Evolutionary conservation across 2,888 invertebrate genomes (phyloP).

Genomic region (Drosophila koepferae): DNA sequence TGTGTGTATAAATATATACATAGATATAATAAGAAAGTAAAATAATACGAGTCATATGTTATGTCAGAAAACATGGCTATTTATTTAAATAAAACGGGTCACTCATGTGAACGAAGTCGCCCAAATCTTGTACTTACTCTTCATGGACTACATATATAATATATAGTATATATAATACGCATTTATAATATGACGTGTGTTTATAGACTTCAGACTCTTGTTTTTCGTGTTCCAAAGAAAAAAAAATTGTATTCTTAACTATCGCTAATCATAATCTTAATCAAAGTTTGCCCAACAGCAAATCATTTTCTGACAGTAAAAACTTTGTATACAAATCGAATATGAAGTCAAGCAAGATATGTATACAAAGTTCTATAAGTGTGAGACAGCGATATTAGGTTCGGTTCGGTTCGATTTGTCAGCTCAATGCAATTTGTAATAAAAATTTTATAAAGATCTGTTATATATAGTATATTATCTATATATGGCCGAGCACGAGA

Average conservation of each 20-base stretch:
- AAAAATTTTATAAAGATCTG: not conserved
- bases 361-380: not conserved
- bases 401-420: not conserved
- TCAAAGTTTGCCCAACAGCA: conserved; percentile 1
- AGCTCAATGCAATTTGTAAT: not conserved
- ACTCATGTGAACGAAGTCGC: not conserved
- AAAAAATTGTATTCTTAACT: not conserved
- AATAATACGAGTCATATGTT: not conserved
- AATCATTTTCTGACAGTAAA: conserved; percentile 8
- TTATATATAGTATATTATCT: not conserved
- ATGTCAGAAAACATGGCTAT: not conserved
- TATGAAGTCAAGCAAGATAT: not conserved
- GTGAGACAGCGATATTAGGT: too few relatives aligned
- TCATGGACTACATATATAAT: too few relatives aligned
- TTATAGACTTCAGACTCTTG: not conserved
- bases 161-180: not conserved
- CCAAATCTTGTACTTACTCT: too few relatives aligned
- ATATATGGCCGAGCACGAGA: not conserved
- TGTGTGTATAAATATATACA: not conserved
- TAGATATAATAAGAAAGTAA: conserved; percentile 1
- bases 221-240: not conserved
- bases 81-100: conserved; percentile 12
- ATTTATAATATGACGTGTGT: conserved; percentile 4
- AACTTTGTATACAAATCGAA: not conserved
- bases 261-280: conserved; percentile 26